Conservation (phyloP, 1,140 invertebrate genomes). For the Popillia japonica region DNA sequence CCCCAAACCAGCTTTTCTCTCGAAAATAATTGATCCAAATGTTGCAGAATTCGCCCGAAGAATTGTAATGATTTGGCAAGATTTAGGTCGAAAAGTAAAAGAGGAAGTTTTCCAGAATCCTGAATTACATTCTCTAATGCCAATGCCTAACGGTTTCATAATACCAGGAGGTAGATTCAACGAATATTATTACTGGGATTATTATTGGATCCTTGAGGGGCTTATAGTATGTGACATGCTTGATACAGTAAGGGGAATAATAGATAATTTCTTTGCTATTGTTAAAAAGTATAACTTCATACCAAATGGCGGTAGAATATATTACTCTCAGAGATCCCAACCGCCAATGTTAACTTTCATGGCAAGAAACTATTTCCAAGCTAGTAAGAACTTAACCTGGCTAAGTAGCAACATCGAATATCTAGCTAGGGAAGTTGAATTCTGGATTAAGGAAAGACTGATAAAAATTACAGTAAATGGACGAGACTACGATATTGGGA, state of each 20-base stretch:
- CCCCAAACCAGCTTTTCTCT: constrained; percentile 68
- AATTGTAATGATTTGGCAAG: constrained; percentile 76
- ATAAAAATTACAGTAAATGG: constrained; percentile 59
- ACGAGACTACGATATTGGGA: constrained; percentile 64
- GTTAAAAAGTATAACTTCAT: constrained; percentile 74
- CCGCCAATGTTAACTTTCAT: constrained; percentile 81
- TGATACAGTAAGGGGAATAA: constrained; percentile 74
- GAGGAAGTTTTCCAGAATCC: constrained; percentile 69
- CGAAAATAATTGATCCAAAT: constrained; percentile 69
- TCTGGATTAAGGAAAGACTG: constrained; percentile 66
- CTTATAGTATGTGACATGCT: constrained; percentile 77
- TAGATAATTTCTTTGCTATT: constrained; percentile 75
- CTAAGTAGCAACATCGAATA: constrained; percentile 65
- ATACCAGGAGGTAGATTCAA: constrained; percentile 87
- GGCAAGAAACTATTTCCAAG: constrained; percentile 66
- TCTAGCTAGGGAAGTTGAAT: constrained; percentile 75
- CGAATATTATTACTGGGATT: constrained; percentile 88
- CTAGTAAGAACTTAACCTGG: constrained; percentile 74
- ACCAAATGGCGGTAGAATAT: constrained; percentile 84
- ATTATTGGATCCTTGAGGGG: constrained; percentile 83
- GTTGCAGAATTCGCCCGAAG: constrained; percentile 68
- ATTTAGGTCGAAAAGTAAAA: constrained; percentile 73
- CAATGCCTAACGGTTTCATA: constrained; percentile 82
- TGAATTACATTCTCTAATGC: constrained; percentile 75
- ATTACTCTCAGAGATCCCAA: constrained; percentile 79